Evolutionary conservation across 1,140 invertebrate species (phyloP).

Genomic region (Brachionus calyciflorus): DNA sequence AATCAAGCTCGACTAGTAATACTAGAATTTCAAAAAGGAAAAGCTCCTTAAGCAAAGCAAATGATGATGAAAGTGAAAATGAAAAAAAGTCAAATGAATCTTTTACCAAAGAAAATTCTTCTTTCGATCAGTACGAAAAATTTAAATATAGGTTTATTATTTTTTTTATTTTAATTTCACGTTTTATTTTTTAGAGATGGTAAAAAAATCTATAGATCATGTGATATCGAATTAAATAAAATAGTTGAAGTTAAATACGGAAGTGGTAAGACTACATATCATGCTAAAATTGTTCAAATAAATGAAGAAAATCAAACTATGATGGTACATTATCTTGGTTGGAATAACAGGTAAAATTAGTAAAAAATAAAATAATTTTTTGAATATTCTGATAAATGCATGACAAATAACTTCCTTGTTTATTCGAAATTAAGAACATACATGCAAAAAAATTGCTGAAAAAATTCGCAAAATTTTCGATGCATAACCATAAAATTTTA

Average conservation of each 20-base stretch:
- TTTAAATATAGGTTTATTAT: no score
- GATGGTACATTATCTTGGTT: constrained; percentile 39
- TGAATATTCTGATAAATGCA: no score
- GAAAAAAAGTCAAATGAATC: not conserved
- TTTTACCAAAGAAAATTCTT: not conserved
- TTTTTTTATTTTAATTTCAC: no score
- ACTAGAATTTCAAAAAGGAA: not conserved
- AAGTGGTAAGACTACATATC: constrained; percentile 16
- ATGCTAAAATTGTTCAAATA: constrained; percentile 35
- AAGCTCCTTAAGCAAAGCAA: not conserved
- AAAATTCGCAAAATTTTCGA: no score
- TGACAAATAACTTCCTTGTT: no score
- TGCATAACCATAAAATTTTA: no score
- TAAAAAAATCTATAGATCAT: not conserved
- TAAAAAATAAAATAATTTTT: no score
- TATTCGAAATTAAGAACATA: no score
- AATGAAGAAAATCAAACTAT: not conserved
- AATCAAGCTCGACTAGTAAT: not conserved
- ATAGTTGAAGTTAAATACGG: constrained; percentile 44
- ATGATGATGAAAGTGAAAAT: not conserved
- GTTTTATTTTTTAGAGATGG: no score
- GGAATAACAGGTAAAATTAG: constrained; percentile 45
- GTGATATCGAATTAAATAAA: constrained; percentile 17
- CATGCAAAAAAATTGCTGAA: no score
- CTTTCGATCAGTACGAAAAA: no score